Percentiles rank a stretch among this genome's conserved stretches.
Evolutionary conservation across 2,113 vertebrate genomes (phyloP).

Genomic region (Cinclus cinclus): DNA sequence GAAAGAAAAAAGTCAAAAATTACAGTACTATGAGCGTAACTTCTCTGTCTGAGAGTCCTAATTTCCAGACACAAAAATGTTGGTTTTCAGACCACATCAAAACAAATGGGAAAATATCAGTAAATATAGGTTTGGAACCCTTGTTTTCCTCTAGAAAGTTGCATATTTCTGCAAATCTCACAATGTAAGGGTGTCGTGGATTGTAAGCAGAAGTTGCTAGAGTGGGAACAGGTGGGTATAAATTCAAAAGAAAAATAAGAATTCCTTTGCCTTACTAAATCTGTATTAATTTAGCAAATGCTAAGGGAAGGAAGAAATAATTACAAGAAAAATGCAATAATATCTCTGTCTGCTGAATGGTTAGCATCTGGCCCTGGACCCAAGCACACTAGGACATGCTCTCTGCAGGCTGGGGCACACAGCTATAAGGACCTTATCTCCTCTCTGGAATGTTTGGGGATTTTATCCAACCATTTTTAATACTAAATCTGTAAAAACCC

Average conservation of each 20-base stretch:
- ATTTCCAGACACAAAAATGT: background rate
- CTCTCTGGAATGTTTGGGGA: conserved; percentile 4
- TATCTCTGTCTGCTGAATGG: background rate
- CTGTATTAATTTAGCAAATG: background rate
- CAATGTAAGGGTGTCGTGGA: background rate
- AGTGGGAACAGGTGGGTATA: background rate
- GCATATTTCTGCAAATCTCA: background rate
- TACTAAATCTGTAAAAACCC: background rate
- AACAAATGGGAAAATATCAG: background rate
- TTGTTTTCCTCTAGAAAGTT: background rate
- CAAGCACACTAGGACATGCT: background rate
- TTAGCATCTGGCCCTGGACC: background rate
- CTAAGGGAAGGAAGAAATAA: background rate
- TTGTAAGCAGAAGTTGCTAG: background rate
- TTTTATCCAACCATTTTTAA: background rate
- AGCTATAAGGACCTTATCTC: background rate
- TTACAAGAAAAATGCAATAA: background rate
- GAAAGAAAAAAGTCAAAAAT: background rate
- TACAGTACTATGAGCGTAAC: background rate
- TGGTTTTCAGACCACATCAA: background rate
- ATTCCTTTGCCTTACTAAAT: background rate
- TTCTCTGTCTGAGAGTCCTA: background rate
- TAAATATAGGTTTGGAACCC: background rate
- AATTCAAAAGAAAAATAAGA: background rate
- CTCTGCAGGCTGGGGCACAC: background rate